A percentile compares a stretch with the other conserved stretches of the same genome.
These are phyloP conservation scores for Pardosa pseudoannulata DNA, from an alignment of 2,888 invertebrate genomes.

Conservation along the genomic window DNA sequence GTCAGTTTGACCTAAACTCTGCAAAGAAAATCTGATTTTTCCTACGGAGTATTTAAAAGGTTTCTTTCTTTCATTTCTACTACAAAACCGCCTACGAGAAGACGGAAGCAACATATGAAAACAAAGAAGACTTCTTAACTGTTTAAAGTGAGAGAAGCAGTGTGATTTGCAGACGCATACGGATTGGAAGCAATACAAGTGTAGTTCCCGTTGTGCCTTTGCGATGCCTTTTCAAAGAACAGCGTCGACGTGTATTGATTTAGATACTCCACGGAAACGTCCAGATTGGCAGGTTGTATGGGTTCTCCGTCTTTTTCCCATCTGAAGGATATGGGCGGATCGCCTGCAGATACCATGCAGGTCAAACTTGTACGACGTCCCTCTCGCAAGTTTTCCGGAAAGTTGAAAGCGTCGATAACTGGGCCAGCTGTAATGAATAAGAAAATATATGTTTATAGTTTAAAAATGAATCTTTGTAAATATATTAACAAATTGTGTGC, in stretches of 20 bases:
- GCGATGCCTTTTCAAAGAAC: constrained; percentile 72
- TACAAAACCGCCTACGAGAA: too few relatives aligned
- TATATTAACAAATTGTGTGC: too few relatives aligned
- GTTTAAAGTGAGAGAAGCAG: constrained; percentile 73
- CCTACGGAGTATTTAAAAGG: too few relatives aligned
- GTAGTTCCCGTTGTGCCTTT: constrained; percentile 74
- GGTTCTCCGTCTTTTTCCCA: constrained; percentile 78
- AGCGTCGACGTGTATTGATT: constrained; percentile 74
- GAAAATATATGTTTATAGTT: too few relatives aligned
- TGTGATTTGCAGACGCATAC: constrained; percentile 72
- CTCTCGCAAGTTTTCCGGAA: constrained; percentile 73
- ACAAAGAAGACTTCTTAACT: constrained; percentile 56
- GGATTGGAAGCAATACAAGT: constrained; percentile 75
- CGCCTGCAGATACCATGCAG: constrained; percentile 74
- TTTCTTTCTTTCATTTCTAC: too few relatives aligned
- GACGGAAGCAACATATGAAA: background rate
- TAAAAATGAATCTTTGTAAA: too few relatives aligned
- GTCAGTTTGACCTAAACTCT: too few relatives aligned
- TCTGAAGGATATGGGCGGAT: constrained; percentile 75
- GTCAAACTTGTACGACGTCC: constrained; percentile 73
- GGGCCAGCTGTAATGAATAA: constrained; percentile 74
- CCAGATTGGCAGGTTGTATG: constrained; percentile 71
- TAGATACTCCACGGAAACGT: constrained; percentile 66
- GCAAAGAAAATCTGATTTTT: too few relatives aligned
- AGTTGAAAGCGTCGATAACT: constrained; percentile 73